Evolutionary conservation across 2,888 invertebrate genomes (phyloP).

Genomic region (Drosophila imparisetae): DNA sequence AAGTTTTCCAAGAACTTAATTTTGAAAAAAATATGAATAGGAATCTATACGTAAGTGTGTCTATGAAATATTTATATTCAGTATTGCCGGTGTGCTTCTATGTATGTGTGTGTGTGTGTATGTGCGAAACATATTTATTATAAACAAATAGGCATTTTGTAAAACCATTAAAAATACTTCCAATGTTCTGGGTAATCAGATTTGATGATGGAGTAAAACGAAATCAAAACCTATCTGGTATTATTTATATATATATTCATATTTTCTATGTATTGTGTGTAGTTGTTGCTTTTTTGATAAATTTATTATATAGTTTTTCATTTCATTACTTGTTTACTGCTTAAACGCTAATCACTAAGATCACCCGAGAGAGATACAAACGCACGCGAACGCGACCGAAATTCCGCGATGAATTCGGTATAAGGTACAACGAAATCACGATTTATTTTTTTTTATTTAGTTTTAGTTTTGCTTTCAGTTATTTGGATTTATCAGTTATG

Average conservation of each 20-base stretch:
- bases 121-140: slow-evolving; percentile 12
- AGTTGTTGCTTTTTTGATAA: slow-evolving; percentile 29
- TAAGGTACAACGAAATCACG: slow-evolving; percentile 86
- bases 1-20: slow-evolving; percentile 11
- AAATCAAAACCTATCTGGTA: slow-evolving; percentile 51
- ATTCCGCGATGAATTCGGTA: slow-evolving; percentile 85
- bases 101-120: slow-evolving; percentile 39
- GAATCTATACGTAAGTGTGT: slow-evolving; percentile 22
- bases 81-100: slow-evolving; percentile 21
- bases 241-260: slow-evolving; percentile 54
- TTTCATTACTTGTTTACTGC: slow-evolving; percentile 53
- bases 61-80: slow-evolving; percentile 17
- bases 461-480: slow-evolving; percentile 55
- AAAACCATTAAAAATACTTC: slow-evolving; percentile 4
- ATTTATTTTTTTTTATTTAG: slow-evolving; percentile 61
- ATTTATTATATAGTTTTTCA: slow-evolving; percentile 27
- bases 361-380: slow-evolving; percentile 85
- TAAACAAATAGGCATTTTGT: slow-evolving; percentile 17
- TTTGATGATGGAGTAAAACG: slow-evolving; percentile 16
- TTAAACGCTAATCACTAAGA: slow-evolving; percentile 83
- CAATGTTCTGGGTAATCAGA: slow-evolving; percentile 11
- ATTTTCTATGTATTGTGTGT: slow-evolving; percentile 30
- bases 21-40: slow-evolving; percentile 3
- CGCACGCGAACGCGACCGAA: slow-evolving; percentile 85
- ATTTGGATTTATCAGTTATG: slow-evolving; percentile 43